Evolutionary conservation across 2,888 invertebrate species (phyloP).

Genomic region (Lasioglossum oenotherae): DNA sequence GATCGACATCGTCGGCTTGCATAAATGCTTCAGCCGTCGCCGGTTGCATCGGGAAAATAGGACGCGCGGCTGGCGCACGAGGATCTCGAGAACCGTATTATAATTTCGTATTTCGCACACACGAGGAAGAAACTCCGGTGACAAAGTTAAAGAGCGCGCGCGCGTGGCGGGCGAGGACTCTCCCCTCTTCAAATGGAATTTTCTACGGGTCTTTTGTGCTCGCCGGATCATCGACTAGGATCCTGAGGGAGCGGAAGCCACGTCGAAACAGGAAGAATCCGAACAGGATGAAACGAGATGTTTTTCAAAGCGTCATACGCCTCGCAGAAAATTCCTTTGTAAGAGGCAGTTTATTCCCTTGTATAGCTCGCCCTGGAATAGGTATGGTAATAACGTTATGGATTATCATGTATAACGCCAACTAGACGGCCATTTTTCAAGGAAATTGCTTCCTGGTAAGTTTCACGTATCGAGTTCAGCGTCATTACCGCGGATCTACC

Average conservation of each 20-base stretch:
- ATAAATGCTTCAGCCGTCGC: not conserved
- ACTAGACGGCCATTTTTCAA: not conserved
- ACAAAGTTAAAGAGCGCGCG: slow-evolving; percentile 23
- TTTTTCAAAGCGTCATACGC: not conserved
- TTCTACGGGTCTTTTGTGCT: slow-evolving; percentile 14
- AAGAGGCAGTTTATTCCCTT: not conserved
- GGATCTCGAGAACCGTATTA: slow-evolving; percentile 7
- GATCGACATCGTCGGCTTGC: not conserved
- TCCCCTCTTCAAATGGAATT: slow-evolving; percentile 12
- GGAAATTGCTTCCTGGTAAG: not conserved
- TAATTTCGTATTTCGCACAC: slow-evolving; percentile 12
- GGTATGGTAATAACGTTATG: not conserved
- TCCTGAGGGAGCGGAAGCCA: not conserved
- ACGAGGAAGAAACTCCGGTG: slow-evolving; percentile 13
- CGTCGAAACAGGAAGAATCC: slow-evolving; percentile 13
- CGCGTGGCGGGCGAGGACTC: not conserved
- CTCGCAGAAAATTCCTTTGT: not conserved
- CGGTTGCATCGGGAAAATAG: not conserved
- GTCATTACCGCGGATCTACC: not conserved
- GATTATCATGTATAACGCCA: not conserved
- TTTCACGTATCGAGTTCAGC: not conserved
- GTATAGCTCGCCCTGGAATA: not conserved
- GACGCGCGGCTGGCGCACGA: not conserved
- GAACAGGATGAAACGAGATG: not conserved
- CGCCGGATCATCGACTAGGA: slow-evolving; percentile 2